Conservation (phyloP, 2,113 vertebrate species). For the Varanus salvator region DNA sequence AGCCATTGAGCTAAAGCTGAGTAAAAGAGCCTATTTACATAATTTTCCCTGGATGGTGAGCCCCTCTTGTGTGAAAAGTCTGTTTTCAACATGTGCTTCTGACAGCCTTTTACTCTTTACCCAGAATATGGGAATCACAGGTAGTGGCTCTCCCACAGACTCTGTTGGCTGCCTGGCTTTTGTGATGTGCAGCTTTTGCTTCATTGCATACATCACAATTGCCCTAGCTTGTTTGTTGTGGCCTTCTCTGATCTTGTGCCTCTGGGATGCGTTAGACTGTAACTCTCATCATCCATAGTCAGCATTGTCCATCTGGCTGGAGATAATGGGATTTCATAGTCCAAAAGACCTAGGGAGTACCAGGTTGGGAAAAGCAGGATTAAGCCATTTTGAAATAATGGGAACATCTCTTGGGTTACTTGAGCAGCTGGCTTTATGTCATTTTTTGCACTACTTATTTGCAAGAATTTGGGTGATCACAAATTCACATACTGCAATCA, state of each 20-base stretch:
- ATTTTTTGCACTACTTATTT: neutral
- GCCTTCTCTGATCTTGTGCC: neutral
- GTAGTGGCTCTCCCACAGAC: neutral
- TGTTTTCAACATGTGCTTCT: conserved; percentile 32
- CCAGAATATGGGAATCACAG: conserved; percentile 49
- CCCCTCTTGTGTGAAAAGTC: conserved; percentile 42
- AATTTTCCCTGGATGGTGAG: conserved; percentile 24
- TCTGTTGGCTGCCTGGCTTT: too few relatives aligned
- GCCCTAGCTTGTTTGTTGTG: neutral
- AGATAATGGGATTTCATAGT: neutral
- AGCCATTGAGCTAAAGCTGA: conserved; percentile 50
- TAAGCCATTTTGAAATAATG: neutral
- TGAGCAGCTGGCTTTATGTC: neutral
- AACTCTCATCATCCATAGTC: too few relatives aligned
- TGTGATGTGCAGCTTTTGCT: neutral
- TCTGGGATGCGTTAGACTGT: neutral
- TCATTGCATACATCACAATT: neutral
- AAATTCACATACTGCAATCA: too few relatives aligned
- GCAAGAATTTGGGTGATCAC: neutral
- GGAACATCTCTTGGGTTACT: neutral
- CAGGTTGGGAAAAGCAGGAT: neutral
- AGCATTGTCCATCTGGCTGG: neutral
- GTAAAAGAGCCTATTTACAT: conserved; percentile 40
- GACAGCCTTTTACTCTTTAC: conserved; percentile 27
- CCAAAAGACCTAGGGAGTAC: neutral